Conservation (phyloP, 2,888 invertebrate species). For the Lasioglossum figueresi region DNA sequence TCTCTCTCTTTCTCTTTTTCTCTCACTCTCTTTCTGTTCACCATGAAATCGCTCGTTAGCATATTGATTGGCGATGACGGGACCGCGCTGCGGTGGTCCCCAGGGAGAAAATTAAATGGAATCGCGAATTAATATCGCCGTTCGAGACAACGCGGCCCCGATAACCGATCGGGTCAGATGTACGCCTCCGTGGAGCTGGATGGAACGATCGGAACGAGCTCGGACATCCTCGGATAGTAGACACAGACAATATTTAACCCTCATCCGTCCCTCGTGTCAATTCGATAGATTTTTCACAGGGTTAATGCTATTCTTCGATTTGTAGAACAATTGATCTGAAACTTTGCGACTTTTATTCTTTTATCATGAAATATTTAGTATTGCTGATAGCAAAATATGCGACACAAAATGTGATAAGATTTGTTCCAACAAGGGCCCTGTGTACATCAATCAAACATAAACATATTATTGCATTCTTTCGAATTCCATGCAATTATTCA, state of each 20-base stretch:
- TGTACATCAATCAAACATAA: too few species aligned
- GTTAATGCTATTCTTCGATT: too few species aligned
- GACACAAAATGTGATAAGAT: too few species aligned
- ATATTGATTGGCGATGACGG: conserved; percentile 83
- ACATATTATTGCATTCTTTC: too few species aligned
- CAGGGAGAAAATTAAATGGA: conserved; percentile 75
- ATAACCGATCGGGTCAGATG: conserved; percentile 34
- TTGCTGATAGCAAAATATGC: too few species aligned
- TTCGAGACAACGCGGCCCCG: conserved; percentile 35
- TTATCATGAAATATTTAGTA: too few species aligned
- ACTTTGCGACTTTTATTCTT: too few species aligned
- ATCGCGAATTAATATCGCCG: conserved; percentile 76
- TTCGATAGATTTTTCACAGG: not conserved
- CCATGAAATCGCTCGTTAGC: conserved; percentile 81
- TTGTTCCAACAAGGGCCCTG: too few species aligned
- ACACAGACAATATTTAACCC: not conserved
- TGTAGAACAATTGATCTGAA: too few species aligned
- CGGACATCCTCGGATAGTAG: not conserved
- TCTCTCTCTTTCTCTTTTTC: not conserved
- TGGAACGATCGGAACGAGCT: not conserved
- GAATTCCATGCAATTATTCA: too few species aligned
- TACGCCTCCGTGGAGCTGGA: not conserved
- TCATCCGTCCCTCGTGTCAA: not conserved
- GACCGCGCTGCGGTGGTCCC: conserved; percentile 71
- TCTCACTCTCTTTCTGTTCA: conserved; percentile 13